Conservation (phyloP, 2,797 vertebrate species). For the Sebastes alutus region DNA sequence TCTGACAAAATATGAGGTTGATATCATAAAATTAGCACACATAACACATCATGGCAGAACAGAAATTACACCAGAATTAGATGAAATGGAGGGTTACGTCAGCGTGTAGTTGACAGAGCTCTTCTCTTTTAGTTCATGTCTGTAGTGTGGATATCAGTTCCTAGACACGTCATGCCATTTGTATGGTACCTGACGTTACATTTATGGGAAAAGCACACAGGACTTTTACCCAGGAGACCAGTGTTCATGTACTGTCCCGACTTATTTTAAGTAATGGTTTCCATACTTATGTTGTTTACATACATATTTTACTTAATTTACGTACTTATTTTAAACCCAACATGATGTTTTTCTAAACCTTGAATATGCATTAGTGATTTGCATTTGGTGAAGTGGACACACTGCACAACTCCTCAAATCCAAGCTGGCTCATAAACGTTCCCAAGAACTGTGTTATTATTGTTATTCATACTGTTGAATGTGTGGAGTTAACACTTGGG, state of each 20-base stretch:
- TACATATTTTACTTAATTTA: no score
- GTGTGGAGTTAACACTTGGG: no score
- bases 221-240: background rate
- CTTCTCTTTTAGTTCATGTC: background rate
- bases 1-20: background rate
- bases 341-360: no score
- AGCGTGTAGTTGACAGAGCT: background rate
- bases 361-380: background rate
- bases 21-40: slow-evolving; percentile 8
- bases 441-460: no score
- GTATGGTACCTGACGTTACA: background rate
- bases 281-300: no score
- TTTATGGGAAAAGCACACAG: background rate
- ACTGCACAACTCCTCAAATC: background rate
- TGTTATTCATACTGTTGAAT: no score
- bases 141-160: background rate
- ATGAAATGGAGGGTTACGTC: background rate
- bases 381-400: background rate
- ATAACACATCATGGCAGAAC: background rate
- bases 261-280: no score
- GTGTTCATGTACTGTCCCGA: background rate
- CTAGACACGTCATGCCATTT: background rate
- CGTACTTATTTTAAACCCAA: no score
- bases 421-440: background rate
- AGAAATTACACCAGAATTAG: background rate